Base-by-base conservation (phyloP, 1,140 invertebrate genomes). In the Leptinotarsa undecemlineata region DNA sequence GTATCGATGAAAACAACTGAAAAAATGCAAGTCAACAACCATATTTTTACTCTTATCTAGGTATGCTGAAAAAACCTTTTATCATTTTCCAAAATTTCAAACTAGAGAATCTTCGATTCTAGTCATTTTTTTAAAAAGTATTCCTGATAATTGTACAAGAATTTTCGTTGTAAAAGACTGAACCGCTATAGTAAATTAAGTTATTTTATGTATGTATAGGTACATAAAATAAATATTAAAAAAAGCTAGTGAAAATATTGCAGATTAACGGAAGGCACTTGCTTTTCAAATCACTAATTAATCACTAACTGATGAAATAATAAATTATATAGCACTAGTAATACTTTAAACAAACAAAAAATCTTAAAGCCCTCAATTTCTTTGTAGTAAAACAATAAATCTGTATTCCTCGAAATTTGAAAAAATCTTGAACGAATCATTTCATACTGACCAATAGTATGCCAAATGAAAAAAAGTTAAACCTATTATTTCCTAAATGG, bases 151-250 rank as follows among this genome's bases (percentile, higher is more conserved):
- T 61, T 61, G 17, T 61, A 15, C 33, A 61, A 19, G 20, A 68
- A 69, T 63, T 48, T 73, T 74, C 64, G 73, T 74, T 62, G 51
- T 62, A 69, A 60, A 74, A 61, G 14, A 23, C 17, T 61, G 17
- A 13, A 61, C 20, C 5, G 5, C 20, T 61, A 19, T 61, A 8
- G 17, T 61, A 19, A 20, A 42, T 61, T 1, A 61, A 11, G 21
- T 23, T 66, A 17, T 48, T 68, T 68, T 68, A 68, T 68, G 66
- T 68, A 68, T 68, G 66, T 68, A 68, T n/a, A 68, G 33, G 66
- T 68, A 68, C 66, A 68, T 68, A 68, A 68, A 68, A 47, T 42
- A 68, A 15, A 23, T 23, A 66, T 11, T 42, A 68, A 13, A 66
- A 26, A 66, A 23, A 66, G 23, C 15, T 64, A 23, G 5, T 42